Percentiles rank a stretch among this genome's conserved stretches.
Evolutionary conservation across 2,888 invertebrate genomes (phyloP).

Genomic region (Lithophane ornitopus): DNA sequence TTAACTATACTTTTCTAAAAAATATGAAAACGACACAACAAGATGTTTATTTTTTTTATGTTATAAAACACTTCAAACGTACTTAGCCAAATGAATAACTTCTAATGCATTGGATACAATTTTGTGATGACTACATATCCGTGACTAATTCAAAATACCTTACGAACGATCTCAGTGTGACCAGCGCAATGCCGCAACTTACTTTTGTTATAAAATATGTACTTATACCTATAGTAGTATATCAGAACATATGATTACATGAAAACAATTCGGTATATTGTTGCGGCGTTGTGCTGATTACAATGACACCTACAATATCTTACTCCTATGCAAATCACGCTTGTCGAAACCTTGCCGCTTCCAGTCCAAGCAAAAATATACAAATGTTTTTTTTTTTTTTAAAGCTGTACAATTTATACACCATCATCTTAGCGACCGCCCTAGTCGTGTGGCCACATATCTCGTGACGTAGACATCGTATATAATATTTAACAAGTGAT

Average conservation of each 20-base stretch:
- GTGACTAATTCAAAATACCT: slow-evolving; percentile 85
- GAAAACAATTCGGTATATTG: slow-evolving; percentile 56
- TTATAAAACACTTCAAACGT: slow-evolving; percentile 83
- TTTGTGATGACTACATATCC: slow-evolving; percentile 88
- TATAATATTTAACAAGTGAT: slow-evolving; percentile 58
- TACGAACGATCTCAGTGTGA: slow-evolving; percentile 76
- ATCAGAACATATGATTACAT: slow-evolving; percentile 56
- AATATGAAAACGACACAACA: slow-evolving; percentile 90
- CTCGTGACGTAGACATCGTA: slow-evolving; percentile 50
- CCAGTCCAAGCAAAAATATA: slow-evolving; percentile 88
- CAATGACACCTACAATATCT: slow-evolving; percentile 75
- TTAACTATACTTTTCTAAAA: slow-evolving; percentile 85
- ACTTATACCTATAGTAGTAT: slow-evolving; percentile 55
- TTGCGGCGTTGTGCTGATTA: slow-evolving; percentile 64
- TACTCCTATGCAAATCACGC: slow-evolving; percentile 81
- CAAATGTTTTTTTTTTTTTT: slow-evolving; percentile 82
- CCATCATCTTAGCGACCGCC: slow-evolving; percentile 75
- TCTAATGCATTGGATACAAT: slow-evolving; percentile 83
- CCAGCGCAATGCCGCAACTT: slow-evolving; percentile 62
- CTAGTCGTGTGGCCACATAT: slow-evolving; percentile 67
- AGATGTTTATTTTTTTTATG: slow-evolving; percentile 81
- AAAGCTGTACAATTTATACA: slow-evolving; percentile 89
- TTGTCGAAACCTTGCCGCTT: slow-evolving; percentile 80
- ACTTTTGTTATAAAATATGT: slow-evolving; percentile 57
- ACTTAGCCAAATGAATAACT: slow-evolving; percentile 84